Evolutionary conservation across 2,113 vertebrate genomes (phyloP), one percentile per base, ranked within the genome.

Genomic region (Ivindomyrus marchei): DNA sequence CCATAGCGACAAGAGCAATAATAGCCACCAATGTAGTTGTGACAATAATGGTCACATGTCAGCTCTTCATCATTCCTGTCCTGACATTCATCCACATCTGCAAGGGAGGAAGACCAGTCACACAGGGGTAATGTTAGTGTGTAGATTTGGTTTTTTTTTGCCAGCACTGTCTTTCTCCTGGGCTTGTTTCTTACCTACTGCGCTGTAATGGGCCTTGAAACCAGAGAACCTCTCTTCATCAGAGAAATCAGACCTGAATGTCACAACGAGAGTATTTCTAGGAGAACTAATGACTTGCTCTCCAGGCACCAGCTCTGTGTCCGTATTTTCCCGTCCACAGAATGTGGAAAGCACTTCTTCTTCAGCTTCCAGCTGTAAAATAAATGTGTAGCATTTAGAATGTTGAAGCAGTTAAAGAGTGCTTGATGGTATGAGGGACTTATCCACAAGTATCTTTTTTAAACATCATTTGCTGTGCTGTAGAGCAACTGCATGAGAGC

Each of bases 1-100:
- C 98, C 98, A 0, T 97, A 97, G 90, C 98, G 97, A 95, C 98
- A 99, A 92, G 98, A 99, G 92, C 98, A 99, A 95, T 99, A 99
- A 94, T 95, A 99, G 36, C 98, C 98, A 0, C 98, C 98, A 0
- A 99, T 97, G 93, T 97, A 98, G 95, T 99, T 99, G 91, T 99
- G 98, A 92, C 98, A 99, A 93, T 97, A 95, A 74, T 99, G 98
- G 91, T 99, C 98, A 11, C 98, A 99, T 0, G 96, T 92, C 58
- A 95, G 91, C 6, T 97, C 97, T 89, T 98, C 97, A 0, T 97
- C 97, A 0, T 93, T 95, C 1, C 91, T 96, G 70, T 97, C 97
- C 1, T 93, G 93, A 90, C 98, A 99, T 91, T 99, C 98, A 0
- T 99, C 97, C 42, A 99, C 94, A 88, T 99, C 98, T 99, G 93